These are phyloP conservation scores for Tringa solitaria DNA, from an alignment of 2,113 vertebrate genomes.

Conservation along the genomic window DNA sequence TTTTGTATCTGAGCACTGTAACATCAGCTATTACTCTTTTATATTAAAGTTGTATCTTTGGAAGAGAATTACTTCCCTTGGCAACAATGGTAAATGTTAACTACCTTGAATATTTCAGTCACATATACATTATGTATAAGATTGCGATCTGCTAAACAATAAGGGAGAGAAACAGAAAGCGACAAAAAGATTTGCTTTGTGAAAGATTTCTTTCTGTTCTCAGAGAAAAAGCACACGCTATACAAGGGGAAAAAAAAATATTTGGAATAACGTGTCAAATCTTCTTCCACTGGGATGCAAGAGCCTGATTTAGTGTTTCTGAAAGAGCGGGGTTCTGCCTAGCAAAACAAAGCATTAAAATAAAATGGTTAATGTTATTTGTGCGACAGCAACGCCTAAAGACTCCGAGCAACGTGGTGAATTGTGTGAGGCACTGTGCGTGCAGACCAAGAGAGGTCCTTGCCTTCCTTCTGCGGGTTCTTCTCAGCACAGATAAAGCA, in stretches of 20 bases:
- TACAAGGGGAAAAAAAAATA: not conserved
- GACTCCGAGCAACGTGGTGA: not conserved
- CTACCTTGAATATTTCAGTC: constrained; percentile 28
- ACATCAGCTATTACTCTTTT: constrained; percentile 41
- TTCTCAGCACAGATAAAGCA: not conserved
- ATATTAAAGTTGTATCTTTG: constrained; percentile 43
- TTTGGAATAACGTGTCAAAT: not conserved
- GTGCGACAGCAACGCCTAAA: not conserved
- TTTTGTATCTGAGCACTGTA: not conserved
- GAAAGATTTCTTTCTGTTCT: not conserved
- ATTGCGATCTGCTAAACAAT: not conserved
- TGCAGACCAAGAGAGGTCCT: not conserved
- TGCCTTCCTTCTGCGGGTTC: not conserved
- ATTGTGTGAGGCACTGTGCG: fast-evolving
- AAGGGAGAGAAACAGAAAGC: not conserved
- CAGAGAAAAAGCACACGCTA: not conserved
- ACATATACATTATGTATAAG: constrained; percentile 48
- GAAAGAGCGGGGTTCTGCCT: not conserved
- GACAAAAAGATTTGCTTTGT: not conserved
- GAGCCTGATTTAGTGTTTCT: not conserved
- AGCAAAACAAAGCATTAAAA: not conserved
- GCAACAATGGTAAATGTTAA: not conserved
- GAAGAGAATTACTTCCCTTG: constrained; percentile 5
- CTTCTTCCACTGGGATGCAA: not conserved
- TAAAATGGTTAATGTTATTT: not conserved